A percentile compares a stretch with the other conserved stretches of the same genome.
phyloP scores from a whole-genome alignment of 2,888 invertebrate species.

The Charanyca ferruginea region DNA sequence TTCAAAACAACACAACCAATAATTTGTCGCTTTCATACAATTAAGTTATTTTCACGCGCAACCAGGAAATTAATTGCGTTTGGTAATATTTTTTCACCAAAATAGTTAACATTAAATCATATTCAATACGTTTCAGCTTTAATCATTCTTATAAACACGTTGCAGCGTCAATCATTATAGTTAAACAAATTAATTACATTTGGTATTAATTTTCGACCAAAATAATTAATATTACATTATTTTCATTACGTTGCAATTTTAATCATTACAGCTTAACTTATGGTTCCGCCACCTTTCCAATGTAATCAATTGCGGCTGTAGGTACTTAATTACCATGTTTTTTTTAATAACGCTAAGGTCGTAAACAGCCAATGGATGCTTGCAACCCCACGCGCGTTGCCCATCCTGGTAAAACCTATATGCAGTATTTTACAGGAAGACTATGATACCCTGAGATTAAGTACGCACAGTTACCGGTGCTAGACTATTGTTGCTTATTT shows the following conservation, averaged over 20 bases:
- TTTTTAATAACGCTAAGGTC: no score
- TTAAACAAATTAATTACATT: not conserved
- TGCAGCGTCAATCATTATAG: not conserved
- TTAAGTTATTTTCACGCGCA: conserved; percentile 25
- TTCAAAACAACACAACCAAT: not conserved
- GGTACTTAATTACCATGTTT: not conserved
- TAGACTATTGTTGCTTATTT: no score
- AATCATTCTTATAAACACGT: conserved; percentile 5
- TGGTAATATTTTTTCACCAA: conserved; percentile 11
- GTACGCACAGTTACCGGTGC: no score
- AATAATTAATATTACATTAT: conserved; percentile 9
- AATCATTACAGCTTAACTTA: conserved; percentile 9
- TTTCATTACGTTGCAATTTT: not conserved
- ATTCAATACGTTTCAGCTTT: not conserved
- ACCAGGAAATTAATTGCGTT: conserved; percentile 9
- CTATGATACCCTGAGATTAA: no score
- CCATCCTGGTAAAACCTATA: no score
- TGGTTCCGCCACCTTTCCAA: not conserved
- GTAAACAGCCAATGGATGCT: no score
- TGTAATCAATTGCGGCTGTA: not conserved
- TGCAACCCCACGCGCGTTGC: no score
- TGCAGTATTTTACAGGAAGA: no score
- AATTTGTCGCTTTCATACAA: conserved; percentile 13
- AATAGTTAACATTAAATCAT: conserved; percentile 12
- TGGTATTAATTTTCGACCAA: no score